phyloP scores from a whole-genome alignment of 1,140 invertebrate species.

The Apocrypta bakeri region DNA sequence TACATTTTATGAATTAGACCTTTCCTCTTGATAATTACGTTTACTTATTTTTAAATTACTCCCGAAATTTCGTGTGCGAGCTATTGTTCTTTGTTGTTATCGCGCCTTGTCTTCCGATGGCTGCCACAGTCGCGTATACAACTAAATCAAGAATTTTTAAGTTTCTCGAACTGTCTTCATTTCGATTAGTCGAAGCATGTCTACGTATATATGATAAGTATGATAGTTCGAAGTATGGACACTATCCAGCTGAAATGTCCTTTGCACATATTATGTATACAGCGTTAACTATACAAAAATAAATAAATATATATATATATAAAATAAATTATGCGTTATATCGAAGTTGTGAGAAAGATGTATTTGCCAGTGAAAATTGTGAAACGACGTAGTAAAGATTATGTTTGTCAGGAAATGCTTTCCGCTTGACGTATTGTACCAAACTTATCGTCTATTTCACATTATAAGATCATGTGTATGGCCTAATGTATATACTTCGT shows the following conservation, averaged over 20 bases:
- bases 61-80: too few relatives aligned
- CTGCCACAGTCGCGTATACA: too few relatives aligned
- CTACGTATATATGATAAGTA: neutral
- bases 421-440: slow-evolving; percentile 44
- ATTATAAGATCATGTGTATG: slow-evolving; percentile 63
- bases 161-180: too few relatives aligned
- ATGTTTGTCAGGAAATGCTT: slow-evolving; percentile 32
- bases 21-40: too few relatives aligned
- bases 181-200: neutral
- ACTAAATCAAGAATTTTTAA: too few relatives aligned
- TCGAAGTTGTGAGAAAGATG: neutral
- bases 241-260: too few relatives aligned
- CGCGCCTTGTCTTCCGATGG: too few relatives aligned
- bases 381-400: slow-evolving; percentile 36
- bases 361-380: slow-evolving; percentile 38
- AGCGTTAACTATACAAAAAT: too few relatives aligned
- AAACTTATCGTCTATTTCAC: slow-evolving; percentile 48
- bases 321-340: slow-evolving; percentile 27
- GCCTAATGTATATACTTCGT: slow-evolving; percentile 71
- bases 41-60: too few relatives aligned
- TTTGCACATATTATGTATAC: neutral
- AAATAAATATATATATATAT: neutral
- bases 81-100: too few relatives aligned
- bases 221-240: too few relatives aligned
- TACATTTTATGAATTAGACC: too few relatives aligned